These are phyloP conservation scores for Eupristina koningsbergeri DNA, from an alignment of 1,140 invertebrate genomes.

Conservation along the genomic window DNA sequence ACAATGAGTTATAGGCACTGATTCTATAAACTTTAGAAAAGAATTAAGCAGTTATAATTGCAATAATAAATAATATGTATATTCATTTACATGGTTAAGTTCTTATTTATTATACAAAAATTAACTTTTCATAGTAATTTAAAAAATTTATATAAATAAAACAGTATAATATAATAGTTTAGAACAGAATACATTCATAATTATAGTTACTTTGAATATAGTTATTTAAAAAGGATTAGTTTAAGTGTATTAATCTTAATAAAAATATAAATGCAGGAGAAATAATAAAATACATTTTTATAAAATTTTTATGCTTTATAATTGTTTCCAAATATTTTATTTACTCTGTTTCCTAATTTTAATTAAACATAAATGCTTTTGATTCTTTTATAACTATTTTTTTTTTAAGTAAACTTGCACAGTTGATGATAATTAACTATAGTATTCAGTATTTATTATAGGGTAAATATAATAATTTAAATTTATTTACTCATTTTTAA, in stretches of 20 bases:
- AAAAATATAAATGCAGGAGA: too few species aligned
- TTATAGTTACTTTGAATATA: neutral
- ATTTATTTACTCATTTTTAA: too few species aligned
- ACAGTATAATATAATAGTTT: conserved; percentile 4
- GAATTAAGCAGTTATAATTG: neutral
- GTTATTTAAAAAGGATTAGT: neutral
- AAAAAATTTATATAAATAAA: neutral
- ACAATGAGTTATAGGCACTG: conserved; percentile 38
- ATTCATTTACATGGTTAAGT: conserved; percentile 32
- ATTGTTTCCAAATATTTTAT: neutral
- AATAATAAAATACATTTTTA: neutral
- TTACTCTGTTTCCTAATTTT: neutral
- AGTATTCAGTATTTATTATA: neutral
- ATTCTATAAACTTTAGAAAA: conserved; percentile 24
- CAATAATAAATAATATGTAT: conserved; percentile 25
- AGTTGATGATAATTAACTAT: neutral
- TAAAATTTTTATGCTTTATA: neutral
- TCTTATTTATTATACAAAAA: neutral
- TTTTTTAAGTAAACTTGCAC: neutral
- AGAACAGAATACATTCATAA: conserved; percentile 9
- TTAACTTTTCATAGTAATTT: neutral
- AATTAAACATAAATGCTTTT: neutral
- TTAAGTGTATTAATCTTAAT: too few species aligned
- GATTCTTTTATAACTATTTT: neutral
- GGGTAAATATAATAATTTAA: too few species aligned